Percentiles rank a stretch among this genome's conserved stretches.
Evolutionary conservation across 2,113 vertebrate species (phyloP).

Genomic region (Calidris pugnax): DNA sequence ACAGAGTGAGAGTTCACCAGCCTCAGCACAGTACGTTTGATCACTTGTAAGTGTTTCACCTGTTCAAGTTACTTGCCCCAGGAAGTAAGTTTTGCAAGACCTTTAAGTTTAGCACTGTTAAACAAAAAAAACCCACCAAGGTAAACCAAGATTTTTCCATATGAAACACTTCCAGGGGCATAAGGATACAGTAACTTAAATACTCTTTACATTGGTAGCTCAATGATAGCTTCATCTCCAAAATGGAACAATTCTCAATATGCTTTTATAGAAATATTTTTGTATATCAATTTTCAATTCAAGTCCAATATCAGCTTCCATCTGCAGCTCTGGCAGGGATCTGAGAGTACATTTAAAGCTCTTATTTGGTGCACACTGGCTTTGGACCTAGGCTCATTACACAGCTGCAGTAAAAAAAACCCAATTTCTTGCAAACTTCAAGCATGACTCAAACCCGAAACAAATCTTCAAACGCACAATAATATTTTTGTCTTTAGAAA

Average conservation of each 20-base stretch:
- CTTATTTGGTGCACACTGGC: conserved; percentile 22
- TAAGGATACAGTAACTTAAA: not conserved
- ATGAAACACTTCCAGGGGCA: not conserved
- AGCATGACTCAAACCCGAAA: conserved; percentile 1
- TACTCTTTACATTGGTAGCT: not conserved
- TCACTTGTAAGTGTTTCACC: not conserved
- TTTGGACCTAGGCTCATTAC: conserved; percentile 39
- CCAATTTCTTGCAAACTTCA: not conserved
- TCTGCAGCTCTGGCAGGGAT: conserved; percentile 14
- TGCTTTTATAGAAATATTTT: not conserved
- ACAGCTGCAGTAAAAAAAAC: not conserved
- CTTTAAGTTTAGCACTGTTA: not conserved
- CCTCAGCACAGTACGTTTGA: not conserved
- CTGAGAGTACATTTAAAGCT: conserved; percentile 22
- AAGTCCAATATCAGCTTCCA: not conserved
- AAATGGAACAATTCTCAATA: not conserved
- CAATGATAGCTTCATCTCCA: not conserved
- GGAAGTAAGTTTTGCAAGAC: not conserved
- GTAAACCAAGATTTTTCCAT: not conserved
- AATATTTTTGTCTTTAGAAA: not conserved
- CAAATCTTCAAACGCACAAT: not conserved
- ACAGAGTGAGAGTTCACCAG: not conserved
- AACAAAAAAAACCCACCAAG: not conserved
- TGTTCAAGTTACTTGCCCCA: not conserved
- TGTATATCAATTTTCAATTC: not conserved